Percentiles rank a stretch among this genome's conserved stretches.
These are phyloP conservation scores for Bryconaethiops microstoma DNA, from an alignment of 2,797 vertebrate species.

Conservation along the genomic window DNA sequence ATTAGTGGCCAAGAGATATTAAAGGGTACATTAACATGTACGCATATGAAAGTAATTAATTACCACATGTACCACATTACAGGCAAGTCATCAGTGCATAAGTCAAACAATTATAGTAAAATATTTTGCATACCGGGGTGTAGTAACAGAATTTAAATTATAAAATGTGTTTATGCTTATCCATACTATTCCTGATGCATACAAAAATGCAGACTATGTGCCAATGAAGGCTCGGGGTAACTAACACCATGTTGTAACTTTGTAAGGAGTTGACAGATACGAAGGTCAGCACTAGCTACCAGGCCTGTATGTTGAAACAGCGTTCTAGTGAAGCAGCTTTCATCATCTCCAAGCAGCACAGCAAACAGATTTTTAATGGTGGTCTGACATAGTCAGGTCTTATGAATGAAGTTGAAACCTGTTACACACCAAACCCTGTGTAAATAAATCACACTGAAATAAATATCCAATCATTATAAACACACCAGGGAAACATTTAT, in stretches of 20 bases:
- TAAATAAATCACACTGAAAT: too few relatives aligned
- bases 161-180: not conserved
- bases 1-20: not conserved
- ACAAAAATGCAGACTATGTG: not conserved
- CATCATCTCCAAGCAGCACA: not conserved
- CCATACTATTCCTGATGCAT: not conserved
- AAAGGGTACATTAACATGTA: too few relatives aligned
- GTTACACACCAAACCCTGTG: too few relatives aligned
- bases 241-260: not conserved
- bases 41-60: too few relatives aligned
- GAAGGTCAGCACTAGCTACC: not conserved
- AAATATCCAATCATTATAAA: too few relatives aligned
- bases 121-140: not conserved
- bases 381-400: not conserved
- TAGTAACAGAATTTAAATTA: not conserved
- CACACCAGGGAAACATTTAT: too few relatives aligned
- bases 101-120: not conserved
- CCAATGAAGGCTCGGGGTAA: not conserved
- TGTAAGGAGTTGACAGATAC: not conserved
- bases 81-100: not conserved
- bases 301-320: not conserved
- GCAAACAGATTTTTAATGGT: not conserved
- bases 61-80: too few relatives aligned
- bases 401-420: too few relatives aligned
- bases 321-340: not conserved